phyloP scores from a whole-genome alignment of 2,888 invertebrate species.

The Mimas tiliae region DNA sequence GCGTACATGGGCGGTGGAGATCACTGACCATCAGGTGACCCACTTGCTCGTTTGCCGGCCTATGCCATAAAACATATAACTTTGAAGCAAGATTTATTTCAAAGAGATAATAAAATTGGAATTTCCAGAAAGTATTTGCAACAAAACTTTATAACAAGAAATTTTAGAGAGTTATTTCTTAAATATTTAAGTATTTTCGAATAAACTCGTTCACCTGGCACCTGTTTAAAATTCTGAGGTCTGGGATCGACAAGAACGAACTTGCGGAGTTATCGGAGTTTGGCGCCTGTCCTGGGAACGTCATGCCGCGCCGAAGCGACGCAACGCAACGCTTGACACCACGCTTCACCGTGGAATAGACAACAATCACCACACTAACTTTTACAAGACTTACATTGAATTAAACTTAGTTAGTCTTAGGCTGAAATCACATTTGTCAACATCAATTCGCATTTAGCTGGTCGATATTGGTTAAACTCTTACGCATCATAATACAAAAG shows the following conservation, averaged over 20 bases:
- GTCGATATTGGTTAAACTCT: too few relatives aligned
- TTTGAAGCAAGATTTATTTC: background rate
- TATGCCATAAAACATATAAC: too few relatives aligned
- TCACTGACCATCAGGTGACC: too few relatives aligned
- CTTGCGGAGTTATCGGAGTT: conserved; percentile 60
- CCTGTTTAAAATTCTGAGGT: conserved; percentile 76
- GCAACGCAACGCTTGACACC: conserved; percentile 60
- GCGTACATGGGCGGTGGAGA: too few relatives aligned
- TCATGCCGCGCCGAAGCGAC: conserved; percentile 43
- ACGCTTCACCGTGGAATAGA: conserved; percentile 47
- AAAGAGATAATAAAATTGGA: background rate
- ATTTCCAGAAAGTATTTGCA: background rate
- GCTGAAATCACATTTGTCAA: background rate
- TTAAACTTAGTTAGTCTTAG: background rate
- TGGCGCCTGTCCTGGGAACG: conserved; percentile 55
- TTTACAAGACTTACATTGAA: conserved; percentile 53
- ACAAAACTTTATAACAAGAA: conserved; percentile 56
- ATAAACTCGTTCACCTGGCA: conserved; percentile 70
- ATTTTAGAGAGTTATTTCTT: conserved; percentile 57
- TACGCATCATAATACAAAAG: too few relatives aligned
- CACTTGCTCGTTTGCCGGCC: too few relatives aligned
- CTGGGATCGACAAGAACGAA: conserved; percentile 59
- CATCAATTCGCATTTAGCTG: too few relatives aligned
- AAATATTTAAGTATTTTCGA: conserved; percentile 65
- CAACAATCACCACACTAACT: conserved; percentile 62